Evolutionary conservation across 2,888 invertebrate species (phyloP).

Genomic region (Aelia acuminata): DNA sequence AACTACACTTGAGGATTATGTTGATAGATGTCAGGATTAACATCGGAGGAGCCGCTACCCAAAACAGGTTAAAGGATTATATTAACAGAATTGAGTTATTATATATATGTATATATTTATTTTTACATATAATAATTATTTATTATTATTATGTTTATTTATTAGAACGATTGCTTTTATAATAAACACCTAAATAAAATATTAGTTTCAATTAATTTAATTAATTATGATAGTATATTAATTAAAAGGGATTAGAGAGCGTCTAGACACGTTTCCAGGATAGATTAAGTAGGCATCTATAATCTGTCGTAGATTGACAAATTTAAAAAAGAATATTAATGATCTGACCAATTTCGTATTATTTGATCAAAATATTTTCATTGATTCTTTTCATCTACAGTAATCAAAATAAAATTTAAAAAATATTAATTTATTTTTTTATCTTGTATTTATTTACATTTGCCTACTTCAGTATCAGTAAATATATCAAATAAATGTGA

Average conservation of each 20-base stretch:
- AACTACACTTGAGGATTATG: conserved; percentile 1
- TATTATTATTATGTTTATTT: background rate
- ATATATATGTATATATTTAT: background rate
- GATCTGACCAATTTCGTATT: background rate
- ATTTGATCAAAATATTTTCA: background rate
- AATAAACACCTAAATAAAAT: background rate
- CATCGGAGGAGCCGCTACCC: background rate
- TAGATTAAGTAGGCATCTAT: background rate
- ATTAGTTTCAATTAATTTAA: background rate
- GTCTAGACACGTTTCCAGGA: background rate
- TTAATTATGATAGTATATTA: background rate
- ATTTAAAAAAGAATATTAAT: background rate
- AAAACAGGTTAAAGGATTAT: conserved; percentile 42
- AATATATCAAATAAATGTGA: no score
- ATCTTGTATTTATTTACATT: no score
- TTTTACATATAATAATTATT: background rate
- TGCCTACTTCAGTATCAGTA: no score
- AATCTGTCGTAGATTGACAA: background rate
- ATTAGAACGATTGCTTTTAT: background rate
- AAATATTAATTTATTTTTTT: no score
- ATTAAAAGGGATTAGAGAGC: background rate
- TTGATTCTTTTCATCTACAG: no score
- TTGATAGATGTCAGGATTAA: conserved; percentile 33
- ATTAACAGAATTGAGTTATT: conserved; percentile 40
- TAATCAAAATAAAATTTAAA: no score